A percentile compares a stretch with the other conserved stretches of the same genome.
Conservation (phyloP, 1,140 invertebrate species). For the Pygmarrhopalites habei region DNA sequence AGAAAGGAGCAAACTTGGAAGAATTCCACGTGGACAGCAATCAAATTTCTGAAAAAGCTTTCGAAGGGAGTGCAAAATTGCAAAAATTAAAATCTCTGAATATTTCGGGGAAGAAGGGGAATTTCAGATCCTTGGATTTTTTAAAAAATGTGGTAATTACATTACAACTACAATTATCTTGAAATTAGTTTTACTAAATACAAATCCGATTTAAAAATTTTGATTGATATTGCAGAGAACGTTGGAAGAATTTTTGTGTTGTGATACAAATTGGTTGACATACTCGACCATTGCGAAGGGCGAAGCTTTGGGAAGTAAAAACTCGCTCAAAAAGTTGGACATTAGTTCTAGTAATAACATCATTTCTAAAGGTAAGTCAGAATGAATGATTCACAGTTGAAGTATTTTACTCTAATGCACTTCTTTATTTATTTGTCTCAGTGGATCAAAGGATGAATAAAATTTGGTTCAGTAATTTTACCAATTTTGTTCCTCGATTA, state of each 20-base stretch:
- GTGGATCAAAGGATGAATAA: constrained; percentile 1
- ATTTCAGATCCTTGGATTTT: constrained; percentile 15
- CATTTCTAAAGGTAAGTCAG: too few relatives aligned
- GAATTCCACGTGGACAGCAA: constrained; percentile 22
- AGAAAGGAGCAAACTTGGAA: constrained; percentile 21
- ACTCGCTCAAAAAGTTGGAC: constrained; percentile 6
- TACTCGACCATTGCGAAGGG: constrained; percentile 5
- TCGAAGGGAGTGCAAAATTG: constrained; percentile 5
- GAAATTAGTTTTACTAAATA: too few relatives aligned
- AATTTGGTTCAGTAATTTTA: constrained; percentile 7
- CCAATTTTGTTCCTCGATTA: constrained; percentile 1
- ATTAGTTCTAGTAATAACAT: constrained; percentile 9
- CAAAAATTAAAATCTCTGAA: constrained; percentile 9
- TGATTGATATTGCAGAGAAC: too few relatives aligned
- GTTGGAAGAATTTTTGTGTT: constrained; percentile 17
- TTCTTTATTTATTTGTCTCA: too few relatives aligned
- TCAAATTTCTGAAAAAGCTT: constrained; percentile 13
- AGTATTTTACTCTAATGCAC: too few relatives aligned
- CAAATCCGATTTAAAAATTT: constrained; percentile 1
- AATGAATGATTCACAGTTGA: too few relatives aligned
- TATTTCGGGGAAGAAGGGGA: constrained; percentile 15
- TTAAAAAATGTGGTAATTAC: too few relatives aligned
- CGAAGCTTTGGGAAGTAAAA: constrained; percentile 7
- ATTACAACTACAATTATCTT: too few relatives aligned
- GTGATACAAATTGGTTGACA: constrained; percentile 19